phyloP scores from a whole-genome alignment of 2,797 vertebrate genomes.

The Artibeus lituratus region DNA sequence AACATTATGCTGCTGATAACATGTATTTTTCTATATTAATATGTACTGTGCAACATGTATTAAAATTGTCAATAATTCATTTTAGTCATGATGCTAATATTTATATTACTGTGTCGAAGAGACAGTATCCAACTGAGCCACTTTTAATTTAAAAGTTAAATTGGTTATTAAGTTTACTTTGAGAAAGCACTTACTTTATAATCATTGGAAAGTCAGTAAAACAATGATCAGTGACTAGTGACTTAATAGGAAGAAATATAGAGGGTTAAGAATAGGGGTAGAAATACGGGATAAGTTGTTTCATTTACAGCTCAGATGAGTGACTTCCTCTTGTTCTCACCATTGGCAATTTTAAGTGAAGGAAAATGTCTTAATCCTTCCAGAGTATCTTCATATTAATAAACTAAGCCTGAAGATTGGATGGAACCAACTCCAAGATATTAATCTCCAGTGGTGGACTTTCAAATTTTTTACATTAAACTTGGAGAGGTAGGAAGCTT shows the following conservation, averaged over 20 bases:
- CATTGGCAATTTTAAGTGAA: slow-evolving; percentile 44
- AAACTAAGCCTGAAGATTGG: slow-evolving; percentile 21
- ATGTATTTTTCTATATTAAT: slow-evolving; percentile 90
- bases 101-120: slow-evolving; percentile 83
- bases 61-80: slow-evolving; percentile 87
- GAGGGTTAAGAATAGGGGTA: neutral
- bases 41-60: slow-evolving; percentile 88
- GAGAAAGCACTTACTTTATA: slow-evolving; percentile 52
- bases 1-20: slow-evolving; percentile 95
- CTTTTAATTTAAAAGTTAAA: slow-evolving; percentile 76
- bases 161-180: slow-evolving; percentile 76
- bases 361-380: slow-evolving; percentile 14
- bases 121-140: slow-evolving; percentile 77
- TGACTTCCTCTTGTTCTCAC: slow-evolving; percentile 51
- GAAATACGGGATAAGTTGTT: slow-evolving; percentile 16
- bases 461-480: slow-evolving; percentile 31
- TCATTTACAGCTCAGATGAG: slow-evolving; percentile 12
- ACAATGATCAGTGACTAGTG: slow-evolving; percentile 17
- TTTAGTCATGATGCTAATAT: slow-evolving; percentile 84
- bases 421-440: slow-evolving; percentile 24
- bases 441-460: slow-evolving; percentile 17
- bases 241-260: slow-evolving; percentile 24
- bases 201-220: slow-evolving; percentile 47
- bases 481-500: slow-evolving; percentile 1
- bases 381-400: neutral